A percentile compares a stretch with the other conserved stretches of the same genome.
phyloP scores from a whole-genome alignment of 2,888 invertebrate genomes.

The Ametastegia equiseti region DNA sequence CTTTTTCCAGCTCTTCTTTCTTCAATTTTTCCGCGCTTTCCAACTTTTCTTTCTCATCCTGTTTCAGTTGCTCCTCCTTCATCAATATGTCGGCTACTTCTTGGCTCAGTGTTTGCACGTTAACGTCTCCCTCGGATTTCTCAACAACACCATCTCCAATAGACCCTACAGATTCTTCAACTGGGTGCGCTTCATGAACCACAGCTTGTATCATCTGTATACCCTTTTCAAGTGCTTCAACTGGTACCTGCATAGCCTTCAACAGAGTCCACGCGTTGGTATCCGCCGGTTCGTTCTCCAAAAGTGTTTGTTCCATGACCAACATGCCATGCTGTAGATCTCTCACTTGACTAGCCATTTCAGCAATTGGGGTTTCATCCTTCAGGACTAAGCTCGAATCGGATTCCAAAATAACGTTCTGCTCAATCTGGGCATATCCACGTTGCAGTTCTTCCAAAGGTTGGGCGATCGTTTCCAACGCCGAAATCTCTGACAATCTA shows the following conservation, averaged over 20 bases:
- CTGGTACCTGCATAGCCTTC: slow-evolving; percentile 49
- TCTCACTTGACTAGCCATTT: slow-evolving; percentile 38
- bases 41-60: slow-evolving; percentile 49
- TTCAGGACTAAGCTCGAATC: slow-evolving; percentile 7
- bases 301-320: slow-evolving; percentile 41
- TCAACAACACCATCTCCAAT: slow-evolving; percentile 50
- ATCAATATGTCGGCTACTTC: slow-evolving; percentile 50
- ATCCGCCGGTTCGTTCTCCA: slow-evolving; percentile 52
- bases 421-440: slow-evolving; percentile 44
- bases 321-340: slow-evolving; percentile 46
- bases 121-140: slow-evolving; percentile 51
- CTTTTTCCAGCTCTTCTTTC: slow-evolving; percentile 46
- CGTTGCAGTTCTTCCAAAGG: slow-evolving; percentile 65
- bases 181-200: slow-evolving; percentile 36
- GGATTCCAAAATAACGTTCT: slow-evolving; percentile 44
- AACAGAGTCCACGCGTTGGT: slow-evolving; percentile 44
- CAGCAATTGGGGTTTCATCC: slow-evolving; percentile 14
- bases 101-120: slow-evolving; percentile 45
- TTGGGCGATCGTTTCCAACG: slow-evolving; percentile 66
- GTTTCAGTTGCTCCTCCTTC: slow-evolving; percentile 51
- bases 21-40: slow-evolving; percentile 33
- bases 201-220: slow-evolving; percentile 35
- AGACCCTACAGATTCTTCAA: slow-evolving; percentile 52
- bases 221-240: slow-evolving; percentile 49
- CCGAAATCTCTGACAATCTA: slow-evolving; percentile 66